Percentiles rank a stretch among this genome's conserved stretches.
phyloP scores from a whole-genome alignment of 2,797 vertebrate genomes.

The Eleutherodactylus coqui region DNA sequence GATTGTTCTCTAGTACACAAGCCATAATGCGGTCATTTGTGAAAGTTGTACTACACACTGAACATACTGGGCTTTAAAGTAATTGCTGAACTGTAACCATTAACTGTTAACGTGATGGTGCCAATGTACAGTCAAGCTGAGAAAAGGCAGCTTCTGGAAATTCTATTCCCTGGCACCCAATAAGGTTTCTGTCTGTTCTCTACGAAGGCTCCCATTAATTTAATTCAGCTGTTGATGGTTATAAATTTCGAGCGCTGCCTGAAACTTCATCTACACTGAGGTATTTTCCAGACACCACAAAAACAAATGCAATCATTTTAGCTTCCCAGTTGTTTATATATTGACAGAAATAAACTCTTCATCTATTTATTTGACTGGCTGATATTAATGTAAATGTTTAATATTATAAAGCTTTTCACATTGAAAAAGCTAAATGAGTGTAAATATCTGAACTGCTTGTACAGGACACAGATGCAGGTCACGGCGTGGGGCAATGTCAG shows the following conservation, averaged over 20 bases:
- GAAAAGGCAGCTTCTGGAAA: constrained; percentile 51
- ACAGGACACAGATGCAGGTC: background rate
- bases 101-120: constrained; percentile 42
- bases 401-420: background rate
- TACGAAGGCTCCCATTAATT: constrained; percentile 46
- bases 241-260: constrained; percentile 41
- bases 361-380: constrained; percentile 19
- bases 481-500: background rate
- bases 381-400: constrained; percentile 2
- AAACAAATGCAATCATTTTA: constrained; percentile 18
- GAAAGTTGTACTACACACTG: background rate
- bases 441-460: background rate
- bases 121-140: constrained; percentile 42
- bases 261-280: constrained; percentile 44
- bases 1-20: background rate
- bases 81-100: background rate
- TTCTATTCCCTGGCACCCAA: constrained; percentile 55
- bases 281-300: constrained; percentile 46
- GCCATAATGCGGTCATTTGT: background rate
- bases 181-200: constrained; percentile 37
- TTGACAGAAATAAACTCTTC: constrained; percentile 4
- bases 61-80: background rate
- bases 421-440: background rate
- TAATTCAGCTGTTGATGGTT: constrained; percentile 55
- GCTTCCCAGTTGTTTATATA: background rate